Evolutionary conservation across 2,888 invertebrate species (phyloP).

Genomic region (Drosophila demipolita): DNA sequence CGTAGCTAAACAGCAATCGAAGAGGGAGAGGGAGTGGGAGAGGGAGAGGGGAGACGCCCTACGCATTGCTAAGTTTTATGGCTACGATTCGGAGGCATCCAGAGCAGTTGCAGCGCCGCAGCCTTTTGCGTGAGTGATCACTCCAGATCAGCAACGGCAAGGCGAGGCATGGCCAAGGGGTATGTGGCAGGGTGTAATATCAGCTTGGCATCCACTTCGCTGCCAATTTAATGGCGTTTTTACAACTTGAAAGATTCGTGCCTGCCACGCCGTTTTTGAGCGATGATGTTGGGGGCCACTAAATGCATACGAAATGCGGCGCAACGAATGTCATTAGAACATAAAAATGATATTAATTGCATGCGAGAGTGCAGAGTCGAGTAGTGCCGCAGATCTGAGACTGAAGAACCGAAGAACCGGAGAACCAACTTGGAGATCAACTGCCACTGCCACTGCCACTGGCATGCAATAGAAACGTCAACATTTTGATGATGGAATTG

Average conservation of each 20-base stretch:
- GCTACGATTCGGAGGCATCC: slow-evolving; percentile 36
- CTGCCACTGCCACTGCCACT: slow-evolving; percentile 4
- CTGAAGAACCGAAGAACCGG: neutral
- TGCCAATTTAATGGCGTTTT: slow-evolving; percentile 84
- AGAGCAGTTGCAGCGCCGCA: slow-evolving; percentile 44
- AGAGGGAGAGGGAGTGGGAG: neutral
- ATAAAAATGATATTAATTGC: slow-evolving; percentile 83
- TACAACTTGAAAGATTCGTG: slow-evolving; percentile 84
- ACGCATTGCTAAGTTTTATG: slow-evolving; percentile 68
- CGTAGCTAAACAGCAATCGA: slow-evolving; percentile 15
- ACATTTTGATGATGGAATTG: slow-evolving; percentile 68
- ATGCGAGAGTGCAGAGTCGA: slow-evolving; percentile 67
- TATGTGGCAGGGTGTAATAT: slow-evolving; percentile 1
- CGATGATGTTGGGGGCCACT: slow-evolving; percentile 70
- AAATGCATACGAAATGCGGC: slow-evolving; percentile 82
- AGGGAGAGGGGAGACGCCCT: slow-evolving; percentile 47
- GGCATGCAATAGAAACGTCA: slow-evolving; percentile 75
- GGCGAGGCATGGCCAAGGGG: neutral
- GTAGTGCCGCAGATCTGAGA: slow-evolving; percentile 27
- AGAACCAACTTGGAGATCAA: slow-evolving; percentile 22
- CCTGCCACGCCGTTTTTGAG: slow-evolving; percentile 78
- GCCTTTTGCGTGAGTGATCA: slow-evolving; percentile 63
- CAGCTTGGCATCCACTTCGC: slow-evolving; percentile 71
- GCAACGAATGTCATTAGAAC: slow-evolving; percentile 83
- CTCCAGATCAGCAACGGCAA: slow-evolving; percentile 42